Conservation (phyloP, 2,113 vertebrate genomes). For the Pseudonaja textilis region DNA sequence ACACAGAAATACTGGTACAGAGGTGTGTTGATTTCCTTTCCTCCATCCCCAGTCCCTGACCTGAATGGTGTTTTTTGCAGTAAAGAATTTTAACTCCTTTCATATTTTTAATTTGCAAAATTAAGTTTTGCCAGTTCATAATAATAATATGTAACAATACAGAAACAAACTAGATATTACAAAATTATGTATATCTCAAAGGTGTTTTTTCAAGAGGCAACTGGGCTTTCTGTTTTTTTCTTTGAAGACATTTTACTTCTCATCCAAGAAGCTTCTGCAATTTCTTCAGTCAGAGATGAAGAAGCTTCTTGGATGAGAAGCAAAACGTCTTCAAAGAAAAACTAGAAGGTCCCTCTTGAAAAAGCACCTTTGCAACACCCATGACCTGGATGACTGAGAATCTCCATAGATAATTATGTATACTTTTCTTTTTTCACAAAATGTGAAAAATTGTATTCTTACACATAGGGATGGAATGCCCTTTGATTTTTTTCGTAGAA, state of each 20-base stretch:
- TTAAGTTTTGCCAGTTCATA: not conserved
- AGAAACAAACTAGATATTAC: not conserved
- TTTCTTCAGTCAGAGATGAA: too few relatives aligned
- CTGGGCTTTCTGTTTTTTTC: too few relatives aligned
- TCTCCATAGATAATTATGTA: too few relatives aligned
- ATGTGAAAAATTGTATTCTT: not conserved
- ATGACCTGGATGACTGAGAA: too few relatives aligned
- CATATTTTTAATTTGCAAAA: not conserved
- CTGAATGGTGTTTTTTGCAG: not conserved
- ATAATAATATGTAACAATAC: not conserved
- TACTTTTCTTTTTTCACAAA: not conserved
- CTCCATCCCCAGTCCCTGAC: not conserved
- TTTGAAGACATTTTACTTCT: too few relatives aligned
- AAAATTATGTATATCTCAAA: not conserved
- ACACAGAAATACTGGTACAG: not conserved
- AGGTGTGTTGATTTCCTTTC: not conserved
- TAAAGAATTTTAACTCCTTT: not conserved
- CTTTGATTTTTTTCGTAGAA: not conserved
- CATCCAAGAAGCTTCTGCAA: too few relatives aligned
- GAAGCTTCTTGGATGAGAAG: too few relatives aligned
- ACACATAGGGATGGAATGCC: not conserved
- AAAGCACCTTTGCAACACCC: too few relatives aligned
- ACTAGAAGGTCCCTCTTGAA: too few relatives aligned
- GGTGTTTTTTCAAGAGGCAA: too few relatives aligned
- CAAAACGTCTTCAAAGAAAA: too few relatives aligned